Evolutionary conservation across 35 echinoderm and acorn worm species (phyloP).

Genomic region (Ophioderma brevispina): DNA sequence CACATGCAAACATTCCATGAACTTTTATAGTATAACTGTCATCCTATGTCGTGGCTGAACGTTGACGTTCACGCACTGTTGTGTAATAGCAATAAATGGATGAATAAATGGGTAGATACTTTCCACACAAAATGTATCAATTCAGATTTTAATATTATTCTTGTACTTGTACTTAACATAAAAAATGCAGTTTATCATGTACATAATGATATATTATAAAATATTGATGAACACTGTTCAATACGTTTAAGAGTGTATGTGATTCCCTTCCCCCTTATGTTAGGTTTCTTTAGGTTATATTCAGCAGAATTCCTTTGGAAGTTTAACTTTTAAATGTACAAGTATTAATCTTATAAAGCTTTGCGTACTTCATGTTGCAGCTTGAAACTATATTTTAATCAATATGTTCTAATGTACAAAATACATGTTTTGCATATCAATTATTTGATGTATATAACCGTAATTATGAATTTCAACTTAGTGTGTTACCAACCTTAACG

Average conservation of each 20-base stretch:
- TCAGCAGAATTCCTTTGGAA: neutral
- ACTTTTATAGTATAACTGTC: neutral
- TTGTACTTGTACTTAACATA: neutral
- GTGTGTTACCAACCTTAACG: too few relatives aligned
- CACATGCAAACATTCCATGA: neutral
- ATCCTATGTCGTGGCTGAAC: neutral
- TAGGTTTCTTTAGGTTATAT: neutral
- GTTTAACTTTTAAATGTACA: neutral
- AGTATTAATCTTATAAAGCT: neutral
- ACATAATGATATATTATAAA: neutral
- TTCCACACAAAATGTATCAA: neutral
- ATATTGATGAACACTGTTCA: neutral
- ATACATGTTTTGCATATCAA: too few relatives aligned
- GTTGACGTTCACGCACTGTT: neutral
- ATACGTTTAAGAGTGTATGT: too few relatives aligned
- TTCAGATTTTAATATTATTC: neutral
- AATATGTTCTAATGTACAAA: too few relatives aligned
- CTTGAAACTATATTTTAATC: neutral
- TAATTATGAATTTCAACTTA: too few relatives aligned
- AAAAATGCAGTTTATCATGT: neutral
- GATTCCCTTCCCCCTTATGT: neutral
- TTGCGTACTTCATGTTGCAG: neutral
- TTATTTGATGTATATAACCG: too few relatives aligned
- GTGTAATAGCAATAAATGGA: slow-evolving; percentile 2
- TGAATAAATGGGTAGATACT: neutral